phyloP scores from a whole-genome alignment of 2,888 invertebrate species.

The Eledona agricola region DNA sequence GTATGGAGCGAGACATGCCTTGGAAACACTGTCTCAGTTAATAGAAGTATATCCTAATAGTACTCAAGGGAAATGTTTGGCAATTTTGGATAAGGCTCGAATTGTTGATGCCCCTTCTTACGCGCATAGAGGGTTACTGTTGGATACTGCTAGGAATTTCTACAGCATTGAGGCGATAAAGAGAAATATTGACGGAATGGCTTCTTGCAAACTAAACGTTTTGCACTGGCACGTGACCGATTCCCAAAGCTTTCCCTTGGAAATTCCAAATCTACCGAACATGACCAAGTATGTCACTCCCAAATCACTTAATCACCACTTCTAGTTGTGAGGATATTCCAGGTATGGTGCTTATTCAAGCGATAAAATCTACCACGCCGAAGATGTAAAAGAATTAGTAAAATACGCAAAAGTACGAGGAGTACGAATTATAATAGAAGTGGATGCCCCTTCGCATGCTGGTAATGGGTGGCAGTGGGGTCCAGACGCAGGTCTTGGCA shows the following conservation, averaged over 20 bases:
- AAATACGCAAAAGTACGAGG: constrained; percentile 82
- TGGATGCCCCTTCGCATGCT: constrained; percentile 88
- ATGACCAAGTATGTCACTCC: constrained; percentile 70
- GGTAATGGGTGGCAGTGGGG: constrained; percentile 91
- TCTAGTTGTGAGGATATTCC: constrained; percentile 21
- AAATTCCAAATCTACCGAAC: constrained; percentile 76
- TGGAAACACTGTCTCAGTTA: constrained; percentile 80
- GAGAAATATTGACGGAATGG: constrained; percentile 84
- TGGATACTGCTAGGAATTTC: constrained; percentile 92
- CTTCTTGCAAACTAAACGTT: constrained; percentile 88
- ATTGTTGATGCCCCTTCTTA: constrained; percentile 84
- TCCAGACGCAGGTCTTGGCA: constrained; percentile 66
- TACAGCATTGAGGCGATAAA: constrained; percentile 75
- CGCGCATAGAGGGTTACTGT: constrained; percentile 83
- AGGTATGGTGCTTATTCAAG: constrained; percentile 80
- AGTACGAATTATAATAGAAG: constrained; percentile 85
- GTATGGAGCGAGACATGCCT: constrained; percentile 78
- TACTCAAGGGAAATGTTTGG: constrained; percentile 62
- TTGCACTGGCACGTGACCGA: constrained; percentile 94
- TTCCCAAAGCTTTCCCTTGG: constrained; percentile 90
- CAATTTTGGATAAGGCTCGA: constrained; percentile 69
- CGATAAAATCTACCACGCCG: constrained; percentile 72
- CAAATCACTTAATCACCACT: constrained; percentile 1
- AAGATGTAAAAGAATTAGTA: constrained; percentile 73
- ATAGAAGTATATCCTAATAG: constrained; percentile 60